Conservation (phyloP, 2,888 invertebrate species). For the Hipparchia sbordonii region DNA sequence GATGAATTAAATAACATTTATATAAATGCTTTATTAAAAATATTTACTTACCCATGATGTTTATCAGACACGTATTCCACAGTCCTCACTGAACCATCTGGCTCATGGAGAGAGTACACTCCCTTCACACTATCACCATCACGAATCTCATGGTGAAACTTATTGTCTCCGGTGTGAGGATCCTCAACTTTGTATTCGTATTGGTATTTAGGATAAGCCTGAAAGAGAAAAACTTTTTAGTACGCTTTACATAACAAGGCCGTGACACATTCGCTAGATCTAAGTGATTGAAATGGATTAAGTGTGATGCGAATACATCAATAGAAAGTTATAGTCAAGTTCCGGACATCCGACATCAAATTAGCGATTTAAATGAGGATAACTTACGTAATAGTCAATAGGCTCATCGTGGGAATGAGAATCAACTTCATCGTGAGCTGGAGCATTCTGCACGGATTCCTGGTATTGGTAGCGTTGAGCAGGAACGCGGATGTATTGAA, state of each 20-base stretch:
- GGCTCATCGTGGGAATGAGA: slow-evolving; percentile 65
- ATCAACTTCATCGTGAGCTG: slow-evolving; percentile 51
- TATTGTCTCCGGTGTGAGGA: slow-evolving; percentile 84
- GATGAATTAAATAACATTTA: background rate
- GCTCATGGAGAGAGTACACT: slow-evolving; percentile 83
- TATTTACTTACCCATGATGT: slow-evolving; percentile 75
- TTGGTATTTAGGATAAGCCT: slow-evolving; percentile 83
- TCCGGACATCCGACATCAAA: slow-evolving; percentile 52
- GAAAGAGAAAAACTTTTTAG: slow-evolving; percentile 29
- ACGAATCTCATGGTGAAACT: slow-evolving; percentile 82
- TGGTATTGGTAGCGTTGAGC: slow-evolving; percentile 46
- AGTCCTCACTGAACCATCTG: slow-evolving; percentile 83
- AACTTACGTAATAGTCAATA: slow-evolving; percentile 77
- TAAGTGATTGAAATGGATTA: slow-evolving; percentile 44
- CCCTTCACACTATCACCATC: slow-evolving; percentile 86
- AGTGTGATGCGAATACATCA: slow-evolving; percentile 56
- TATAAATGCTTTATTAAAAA: background rate
- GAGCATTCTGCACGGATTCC: slow-evolving; percentile 45
- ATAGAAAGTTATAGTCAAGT: slow-evolving; percentile 67
- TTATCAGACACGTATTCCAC: slow-evolving; percentile 84
- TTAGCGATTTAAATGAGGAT: slow-evolving; percentile 37
- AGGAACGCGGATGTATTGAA: slow-evolving; percentile 46
- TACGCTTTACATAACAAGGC: slow-evolving; percentile 16
- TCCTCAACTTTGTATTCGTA: slow-evolving; percentile 85
- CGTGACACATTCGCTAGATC: slow-evolving; percentile 33